These are phyloP conservation scores for Nothocercus julius DNA, from an alignment of 2,113 vertebrate genomes.

Conservation along the genomic window DNA sequence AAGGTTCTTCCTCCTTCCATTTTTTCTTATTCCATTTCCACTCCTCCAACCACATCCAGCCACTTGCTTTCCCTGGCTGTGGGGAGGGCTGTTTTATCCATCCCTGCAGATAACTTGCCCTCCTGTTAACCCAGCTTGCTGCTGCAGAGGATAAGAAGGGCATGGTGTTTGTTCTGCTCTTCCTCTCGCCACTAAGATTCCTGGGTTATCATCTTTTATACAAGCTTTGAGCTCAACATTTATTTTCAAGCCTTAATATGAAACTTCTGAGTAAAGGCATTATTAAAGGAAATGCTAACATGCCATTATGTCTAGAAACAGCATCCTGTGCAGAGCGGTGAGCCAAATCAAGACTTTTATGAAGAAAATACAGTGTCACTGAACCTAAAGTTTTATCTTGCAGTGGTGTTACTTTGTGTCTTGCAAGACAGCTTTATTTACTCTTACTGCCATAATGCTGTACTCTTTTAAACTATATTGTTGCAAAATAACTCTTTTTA, in stretches of 20 bases:
- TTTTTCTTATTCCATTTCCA: not conserved
- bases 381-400: not conserved
- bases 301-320: slow-evolving; percentile 13
- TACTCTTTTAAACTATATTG: not conserved
- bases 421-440: not conserved
- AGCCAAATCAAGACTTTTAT: not conserved
- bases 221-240: not conserved
- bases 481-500: not conserved
- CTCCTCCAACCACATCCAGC: not conserved
- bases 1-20: not conserved
- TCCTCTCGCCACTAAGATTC: not conserved
- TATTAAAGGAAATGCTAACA: slow-evolving; percentile 26
- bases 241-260: slow-evolving; percentile 21
- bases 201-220: not conserved
- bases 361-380: not conserved
- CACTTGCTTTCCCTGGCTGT: not conserved
- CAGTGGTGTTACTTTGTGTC: not conserved
- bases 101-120: not conserved
- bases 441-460: not conserved
- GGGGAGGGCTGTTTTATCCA: not conserved
- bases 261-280: slow-evolving; percentile 26
- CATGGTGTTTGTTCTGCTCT: not conserved
- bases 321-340: not conserved
- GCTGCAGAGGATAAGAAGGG: not conserved
- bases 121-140: not conserved